These are phyloP conservation scores for Nyctereutes procyonoides DNA, from an alignment of 2,113 vertebrate genomes.

Conservation along the genomic window DNA sequence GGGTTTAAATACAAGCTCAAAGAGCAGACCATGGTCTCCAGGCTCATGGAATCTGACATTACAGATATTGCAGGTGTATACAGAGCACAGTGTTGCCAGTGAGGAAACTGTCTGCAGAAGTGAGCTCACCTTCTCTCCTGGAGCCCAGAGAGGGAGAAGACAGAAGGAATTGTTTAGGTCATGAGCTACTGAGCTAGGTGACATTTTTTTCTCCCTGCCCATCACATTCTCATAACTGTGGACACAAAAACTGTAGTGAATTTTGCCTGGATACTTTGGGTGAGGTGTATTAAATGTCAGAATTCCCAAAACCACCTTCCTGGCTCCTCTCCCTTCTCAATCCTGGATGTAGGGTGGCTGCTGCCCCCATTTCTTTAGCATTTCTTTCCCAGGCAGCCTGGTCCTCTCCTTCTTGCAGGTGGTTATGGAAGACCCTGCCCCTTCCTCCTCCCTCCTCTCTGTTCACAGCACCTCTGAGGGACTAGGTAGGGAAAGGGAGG, in stretches of 20 bases:
- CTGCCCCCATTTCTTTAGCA: neutral
- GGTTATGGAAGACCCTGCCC: neutral
- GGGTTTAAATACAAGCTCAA: constrained; percentile 82
- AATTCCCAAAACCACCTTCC: neutral
- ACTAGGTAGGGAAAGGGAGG: neutral
- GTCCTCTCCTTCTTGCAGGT: neutral
- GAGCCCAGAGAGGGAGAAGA: too few relatives aligned
- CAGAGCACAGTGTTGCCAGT: constrained; percentile 13
- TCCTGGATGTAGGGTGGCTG: neutral
- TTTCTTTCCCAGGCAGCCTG: neutral
- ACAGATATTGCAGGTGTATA: constrained; percentile 58
- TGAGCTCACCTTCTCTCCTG: too few relatives aligned
- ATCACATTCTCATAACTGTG: too few relatives aligned
- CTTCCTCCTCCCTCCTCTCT: neutral
- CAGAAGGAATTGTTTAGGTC: too few relatives aligned
- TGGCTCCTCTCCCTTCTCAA: neutral
- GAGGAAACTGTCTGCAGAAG: too few relatives aligned
- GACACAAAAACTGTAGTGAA: too few relatives aligned
- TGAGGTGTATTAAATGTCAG: too few relatives aligned
- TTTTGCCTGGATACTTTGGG: too few relatives aligned
- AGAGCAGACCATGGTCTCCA: constrained; percentile 64
- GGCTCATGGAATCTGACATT: constrained; percentile 68
- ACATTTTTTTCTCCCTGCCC: too few relatives aligned
- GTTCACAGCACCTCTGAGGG: neutral
- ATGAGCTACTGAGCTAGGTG: too few relatives aligned